A percentile compares a stretch with the other conserved stretches of the same genome.
phyloP scores from a whole-genome alignment of 2,113 vertebrate genomes.

The Eublepharis macularius region DNA sequence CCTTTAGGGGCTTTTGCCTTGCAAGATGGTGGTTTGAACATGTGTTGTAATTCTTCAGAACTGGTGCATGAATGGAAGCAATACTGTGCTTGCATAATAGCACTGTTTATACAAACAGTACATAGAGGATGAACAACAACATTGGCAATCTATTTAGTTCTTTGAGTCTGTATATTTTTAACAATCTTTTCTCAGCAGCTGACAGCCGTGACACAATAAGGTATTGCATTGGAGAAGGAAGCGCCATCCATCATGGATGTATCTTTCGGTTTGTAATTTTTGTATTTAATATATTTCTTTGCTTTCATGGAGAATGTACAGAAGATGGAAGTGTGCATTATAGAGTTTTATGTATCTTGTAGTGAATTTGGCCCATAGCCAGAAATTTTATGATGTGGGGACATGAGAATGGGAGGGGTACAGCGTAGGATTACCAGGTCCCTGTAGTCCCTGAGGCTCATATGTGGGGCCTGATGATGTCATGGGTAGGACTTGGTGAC shows the following conservation, averaged over 20 bases:
- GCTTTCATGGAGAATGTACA: slow-evolving; percentile 20
- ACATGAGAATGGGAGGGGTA: too few species aligned
- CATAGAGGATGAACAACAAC: slow-evolving; percentile 37
- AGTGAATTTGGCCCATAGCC: too few species aligned
- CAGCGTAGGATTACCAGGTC: too few species aligned
- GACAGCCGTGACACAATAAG: slow-evolving; percentile 25
- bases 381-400: too few species aligned
- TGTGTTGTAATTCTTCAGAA: slow-evolving; percentile 43
- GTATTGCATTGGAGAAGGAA: slow-evolving; percentile 32
- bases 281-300: slow-evolving; percentile 48
- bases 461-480: too few species aligned
- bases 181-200: slow-evolving; percentile 53
- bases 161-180: slow-evolving; percentile 64
- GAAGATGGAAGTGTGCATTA: neutral
- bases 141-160: slow-evolving; percentile 50
- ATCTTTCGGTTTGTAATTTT: slow-evolving; percentile 51
- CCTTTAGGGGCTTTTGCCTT: slow-evolving; percentile 45
- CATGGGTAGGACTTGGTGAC: too few species aligned
- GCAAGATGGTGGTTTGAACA: slow-evolving; percentile 34
- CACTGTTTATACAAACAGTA: slow-evolving; percentile 43
- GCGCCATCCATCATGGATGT: slow-evolving; percentile 31
- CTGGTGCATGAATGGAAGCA: slow-evolving; percentile 53
- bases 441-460: too few species aligned
- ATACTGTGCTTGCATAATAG: slow-evolving; percentile 28
- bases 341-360: neutral